A percentile compares a stretch with the other conserved stretches of the same genome.
These are phyloP conservation scores for Camponotus floridanus DNA, from an alignment of 1,140 invertebrate genomes.

Conservation along the genomic window DNA sequence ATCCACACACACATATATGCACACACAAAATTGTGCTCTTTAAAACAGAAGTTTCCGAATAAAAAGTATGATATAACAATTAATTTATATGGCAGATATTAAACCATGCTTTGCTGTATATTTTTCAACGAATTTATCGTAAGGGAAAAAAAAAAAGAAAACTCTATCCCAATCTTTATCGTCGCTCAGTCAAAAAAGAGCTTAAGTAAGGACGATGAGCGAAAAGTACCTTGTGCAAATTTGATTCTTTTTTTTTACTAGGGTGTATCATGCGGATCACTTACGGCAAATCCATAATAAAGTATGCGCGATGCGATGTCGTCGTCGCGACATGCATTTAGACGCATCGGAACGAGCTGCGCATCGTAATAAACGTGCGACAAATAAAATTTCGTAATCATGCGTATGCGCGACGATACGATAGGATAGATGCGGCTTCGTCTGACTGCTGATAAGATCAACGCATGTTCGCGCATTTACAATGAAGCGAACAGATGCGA, in stretches of 20 bases:
- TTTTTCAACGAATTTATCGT: not conserved
- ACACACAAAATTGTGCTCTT: not conserved
- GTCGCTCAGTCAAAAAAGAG: conserved; percentile 2
- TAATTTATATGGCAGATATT: not conserved
- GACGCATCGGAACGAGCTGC: conserved; percentile 19
- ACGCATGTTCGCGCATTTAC: conserved; percentile 21
- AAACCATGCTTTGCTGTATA: not conserved
- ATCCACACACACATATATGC: too few species aligned
- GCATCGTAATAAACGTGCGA: conserved; percentile 36
- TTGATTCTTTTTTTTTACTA: not conserved
- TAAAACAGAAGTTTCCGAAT: not conserved
- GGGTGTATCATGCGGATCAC: conserved; percentile 6
- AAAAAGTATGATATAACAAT: not conserved
- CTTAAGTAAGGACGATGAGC: not conserved
- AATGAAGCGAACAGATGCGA: not conserved
- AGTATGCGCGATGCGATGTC: conserved; percentile 50
- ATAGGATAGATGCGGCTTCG: conserved; percentile 20
- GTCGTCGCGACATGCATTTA: conserved; percentile 28
- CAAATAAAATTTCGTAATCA: conserved; percentile 41
- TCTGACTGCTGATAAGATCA: conserved; percentile 51
- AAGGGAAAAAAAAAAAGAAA: not conserved
- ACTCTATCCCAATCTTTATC: not conserved
- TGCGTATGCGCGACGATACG: not conserved
- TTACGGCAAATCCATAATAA: conserved; percentile 41
- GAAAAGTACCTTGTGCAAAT: not conserved